Conservation (phyloP, 2,797 vertebrate species). For the Emydoidea blandingii region DNA sequence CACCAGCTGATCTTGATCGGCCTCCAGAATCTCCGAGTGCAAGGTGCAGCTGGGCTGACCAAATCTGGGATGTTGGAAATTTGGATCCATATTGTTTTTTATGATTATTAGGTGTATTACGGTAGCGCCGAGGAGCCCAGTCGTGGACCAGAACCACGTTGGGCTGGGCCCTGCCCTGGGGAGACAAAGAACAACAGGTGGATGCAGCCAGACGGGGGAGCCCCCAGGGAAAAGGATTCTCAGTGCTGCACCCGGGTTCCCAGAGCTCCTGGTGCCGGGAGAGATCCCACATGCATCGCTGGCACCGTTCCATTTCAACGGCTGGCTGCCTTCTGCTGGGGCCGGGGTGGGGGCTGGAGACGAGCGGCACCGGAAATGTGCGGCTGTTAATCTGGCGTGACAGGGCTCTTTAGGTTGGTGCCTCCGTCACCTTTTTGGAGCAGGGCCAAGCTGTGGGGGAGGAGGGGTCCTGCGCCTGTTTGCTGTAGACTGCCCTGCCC, state of each 20-base stretch:
- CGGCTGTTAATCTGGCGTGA: background rate
- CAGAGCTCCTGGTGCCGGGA: background rate
- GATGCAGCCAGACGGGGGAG: background rate
- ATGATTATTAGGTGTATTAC: background rate
- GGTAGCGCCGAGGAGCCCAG: background rate
- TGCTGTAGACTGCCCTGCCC: background rate
- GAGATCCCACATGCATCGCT: background rate
- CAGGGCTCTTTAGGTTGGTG: background rate
- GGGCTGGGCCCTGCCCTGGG: background rate
- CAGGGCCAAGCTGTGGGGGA: background rate
- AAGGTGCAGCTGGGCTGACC: too few relatives aligned
- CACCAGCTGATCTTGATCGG: background rate
- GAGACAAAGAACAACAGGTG: background rate
- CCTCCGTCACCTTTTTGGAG: background rate
- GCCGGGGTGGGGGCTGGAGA: background rate
- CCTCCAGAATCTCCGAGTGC: background rate
- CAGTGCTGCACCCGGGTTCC: background rate
- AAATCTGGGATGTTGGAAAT: background rate
- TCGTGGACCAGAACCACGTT: background rate
- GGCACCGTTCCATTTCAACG: too few relatives aligned
- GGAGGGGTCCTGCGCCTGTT: too few relatives aligned
- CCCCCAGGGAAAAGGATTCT: background rate
- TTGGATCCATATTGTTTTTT: background rate
- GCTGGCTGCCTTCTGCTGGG: background rate
- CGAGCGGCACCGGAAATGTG: background rate